These are phyloP conservation scores for Forbesichthys agassizii DNA, from an alignment of 2,113 vertebrate species.

Conservation along the genomic window DNA sequence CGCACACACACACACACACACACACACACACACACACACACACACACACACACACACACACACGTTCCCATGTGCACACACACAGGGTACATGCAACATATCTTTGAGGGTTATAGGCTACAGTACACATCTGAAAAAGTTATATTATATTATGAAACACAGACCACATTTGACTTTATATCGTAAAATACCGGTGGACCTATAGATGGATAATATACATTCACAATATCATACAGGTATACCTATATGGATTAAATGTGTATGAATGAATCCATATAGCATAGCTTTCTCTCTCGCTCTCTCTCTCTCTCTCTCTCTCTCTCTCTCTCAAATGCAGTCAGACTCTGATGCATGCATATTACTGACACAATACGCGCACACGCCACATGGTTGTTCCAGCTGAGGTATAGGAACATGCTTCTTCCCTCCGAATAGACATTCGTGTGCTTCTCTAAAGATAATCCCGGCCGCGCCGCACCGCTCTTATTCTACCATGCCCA, in stretches of 20 bases:
- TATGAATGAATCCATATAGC: no score
- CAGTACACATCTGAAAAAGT: constrained; percentile 32
- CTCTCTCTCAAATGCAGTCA: background rate
- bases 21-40: constrained; percentile 28
- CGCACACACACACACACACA: constrained; percentile 36
- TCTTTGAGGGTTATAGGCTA: constrained; percentile 33
- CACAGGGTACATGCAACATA: constrained; percentile 16
- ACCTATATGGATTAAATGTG: no score
- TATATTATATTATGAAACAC: constrained; percentile 29
- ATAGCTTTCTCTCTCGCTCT: background rate
- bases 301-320: constrained; percentile 1
- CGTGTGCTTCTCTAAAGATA: background rate
- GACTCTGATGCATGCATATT: background rate
- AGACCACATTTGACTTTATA: constrained; percentile 15
- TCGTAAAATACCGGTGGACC: background rate
- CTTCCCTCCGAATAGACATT: background rate
- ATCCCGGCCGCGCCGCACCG: constrained; percentile 23
- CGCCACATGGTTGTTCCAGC: background rate
- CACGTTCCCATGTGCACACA: background rate
- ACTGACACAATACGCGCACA: background rate
- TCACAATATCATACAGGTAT: background rate
- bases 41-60: constrained; percentile 33
- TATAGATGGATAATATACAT: constrained; percentile 3
- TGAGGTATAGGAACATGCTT: no score
- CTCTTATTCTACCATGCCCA: background rate